These are phyloP conservation scores for Hyalella azteca DNA, from an alignment of 2,888 invertebrate genomes.

Conservation along the genomic window DNA sequence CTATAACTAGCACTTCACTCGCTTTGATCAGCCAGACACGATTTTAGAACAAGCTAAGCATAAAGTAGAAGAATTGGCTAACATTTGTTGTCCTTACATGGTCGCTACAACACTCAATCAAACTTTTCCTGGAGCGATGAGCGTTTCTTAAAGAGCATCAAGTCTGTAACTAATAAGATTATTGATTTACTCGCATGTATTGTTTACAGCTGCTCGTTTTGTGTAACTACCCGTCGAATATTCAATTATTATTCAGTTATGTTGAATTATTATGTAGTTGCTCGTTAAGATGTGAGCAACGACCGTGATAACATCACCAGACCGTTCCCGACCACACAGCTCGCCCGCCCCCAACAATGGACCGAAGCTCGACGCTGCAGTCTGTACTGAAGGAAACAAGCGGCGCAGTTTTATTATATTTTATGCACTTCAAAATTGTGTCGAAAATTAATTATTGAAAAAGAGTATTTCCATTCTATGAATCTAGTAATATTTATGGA, in stretches of 20 bases:
- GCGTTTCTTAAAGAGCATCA: conserved; percentile 34
- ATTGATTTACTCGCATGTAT: conserved; percentile 35
- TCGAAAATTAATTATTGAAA: too few species aligned
- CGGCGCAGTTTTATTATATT: too few species aligned
- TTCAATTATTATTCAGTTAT: conserved; percentile 37
- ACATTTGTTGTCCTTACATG: conserved; percentile 10
- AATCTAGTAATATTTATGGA: too few species aligned
- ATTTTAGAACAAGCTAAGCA: conserved; percentile 33
- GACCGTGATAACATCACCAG: conserved; percentile 15
- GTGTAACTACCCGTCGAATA: conserved; percentile 35
- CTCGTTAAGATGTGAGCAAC: conserved; percentile 36
- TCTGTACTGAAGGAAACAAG: too few species aligned
- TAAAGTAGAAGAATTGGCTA: conserved; percentile 18
- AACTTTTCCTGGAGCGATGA: conserved; percentile 25
- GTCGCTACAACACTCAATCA: conserved; percentile 14
- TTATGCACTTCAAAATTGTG: too few species aligned
- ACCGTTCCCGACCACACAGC: neutral
- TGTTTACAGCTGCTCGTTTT: conserved; percentile 37
- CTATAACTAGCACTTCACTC: neutral
- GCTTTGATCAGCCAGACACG: conserved; percentile 24
- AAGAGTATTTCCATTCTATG: too few species aligned
- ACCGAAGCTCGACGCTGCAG: neutral
- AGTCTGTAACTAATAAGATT: conserved; percentile 32
- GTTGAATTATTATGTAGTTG: conserved; percentile 35
- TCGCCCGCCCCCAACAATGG: neutral